Base-by-base conservation (phyloP, 2,888 invertebrate genomes). In the Macrophya alboannulata region DNA sequence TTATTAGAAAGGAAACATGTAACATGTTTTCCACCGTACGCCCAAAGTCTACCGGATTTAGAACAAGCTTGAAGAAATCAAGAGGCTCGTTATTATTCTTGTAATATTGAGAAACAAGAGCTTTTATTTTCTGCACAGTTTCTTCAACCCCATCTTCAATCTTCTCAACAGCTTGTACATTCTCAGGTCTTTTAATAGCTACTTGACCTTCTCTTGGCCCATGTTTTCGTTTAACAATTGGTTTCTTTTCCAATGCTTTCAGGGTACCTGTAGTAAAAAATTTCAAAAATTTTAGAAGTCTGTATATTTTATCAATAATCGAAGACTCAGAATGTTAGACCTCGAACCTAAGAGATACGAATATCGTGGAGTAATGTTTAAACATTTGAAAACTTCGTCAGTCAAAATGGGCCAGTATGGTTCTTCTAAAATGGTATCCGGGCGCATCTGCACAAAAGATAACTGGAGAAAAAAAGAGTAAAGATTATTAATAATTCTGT, bases 1-100 rank as follows among this genome's bases (percentile, higher is more conserved):
- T 92, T 0, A 95, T 94, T 4, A 96, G 93, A 92, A 96, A 96
- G 0, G 96, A 95, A n/a, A 95, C 94, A 89, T 96, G 94, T 92
- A 96, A 95, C 68, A 96, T 94, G 89, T 96, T 96, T 93, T 96
- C 96, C 0, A 96, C 94, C 45, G 96, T 95, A 84, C 94, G 93
- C 1, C 95, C 93, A 94, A 96, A 96, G 92, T 95, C 94, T 48
- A 90, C 90, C 0, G 96, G 96, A 91, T 96, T 95, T 86, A 96
- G 90, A 25, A 96, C 95, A 12, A 95, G 91, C 89, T 95, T 94
- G 92, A 95, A 96, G 91, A 96, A 96, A 88, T 95, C 94, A 4
- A 96, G 92, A 0, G 95, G 95, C 48, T 92, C 86, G 3, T 89
- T 86, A 86, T 94, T 94, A 3, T 91, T 91, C 71, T 93, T 93